phyloP scores from a whole-genome alignment of 2,797 vertebrate genomes.

The Fratercula arctica region DNA sequence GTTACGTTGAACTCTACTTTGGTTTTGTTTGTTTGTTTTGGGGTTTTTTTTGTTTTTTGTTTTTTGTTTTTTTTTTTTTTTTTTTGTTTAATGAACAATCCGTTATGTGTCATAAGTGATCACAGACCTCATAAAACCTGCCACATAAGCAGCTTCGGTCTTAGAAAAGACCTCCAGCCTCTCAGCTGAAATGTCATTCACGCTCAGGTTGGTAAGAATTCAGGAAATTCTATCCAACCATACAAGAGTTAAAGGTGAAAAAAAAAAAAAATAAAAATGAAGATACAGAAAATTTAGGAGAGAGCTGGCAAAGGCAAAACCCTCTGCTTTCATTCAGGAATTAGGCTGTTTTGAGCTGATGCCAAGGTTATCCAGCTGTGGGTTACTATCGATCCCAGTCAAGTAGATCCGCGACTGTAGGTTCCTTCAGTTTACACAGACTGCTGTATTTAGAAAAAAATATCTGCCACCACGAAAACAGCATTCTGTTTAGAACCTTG shows the following conservation, averaged over 20 bases:
- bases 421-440: background rate
- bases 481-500: background rate
- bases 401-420: background rate
- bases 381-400: background rate
- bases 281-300: background rate
- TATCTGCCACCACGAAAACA: rapidly evolving
- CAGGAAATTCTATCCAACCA: background rate
- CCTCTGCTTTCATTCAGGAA: background rate
- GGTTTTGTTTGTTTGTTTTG: too few species aligned
- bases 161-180: background rate
- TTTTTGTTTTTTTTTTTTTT: background rate
- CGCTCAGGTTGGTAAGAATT: background rate
- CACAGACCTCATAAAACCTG: background rate
- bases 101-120: background rate
- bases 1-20: background rate
- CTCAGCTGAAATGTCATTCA: background rate
- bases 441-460: background rate
- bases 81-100: background rate
- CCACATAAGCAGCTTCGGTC: background rate
- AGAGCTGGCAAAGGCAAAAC: background rate
- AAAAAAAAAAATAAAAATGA: too few species aligned
- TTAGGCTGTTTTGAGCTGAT: background rate
- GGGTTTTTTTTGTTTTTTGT: too few species aligned
- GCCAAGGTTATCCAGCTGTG: background rate
- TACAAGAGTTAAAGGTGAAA: background rate